phyloP scores from a whole-genome alignment of 2,113 vertebrate species.

The Chaetura pelagica region DNA sequence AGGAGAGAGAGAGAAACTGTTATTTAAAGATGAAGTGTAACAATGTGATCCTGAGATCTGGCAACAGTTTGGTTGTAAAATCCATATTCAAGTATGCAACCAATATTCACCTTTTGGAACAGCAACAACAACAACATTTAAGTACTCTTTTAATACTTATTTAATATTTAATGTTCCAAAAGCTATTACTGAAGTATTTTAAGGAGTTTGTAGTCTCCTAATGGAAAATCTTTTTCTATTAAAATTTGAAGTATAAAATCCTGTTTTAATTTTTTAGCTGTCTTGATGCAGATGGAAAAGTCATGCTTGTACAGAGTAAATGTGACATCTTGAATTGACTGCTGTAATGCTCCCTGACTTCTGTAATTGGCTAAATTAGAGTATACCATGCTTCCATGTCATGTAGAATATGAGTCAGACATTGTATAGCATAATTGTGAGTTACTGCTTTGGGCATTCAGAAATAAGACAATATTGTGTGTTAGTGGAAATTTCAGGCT shows the following conservation, averaged over 20 bases:
- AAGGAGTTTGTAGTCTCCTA: background rate
- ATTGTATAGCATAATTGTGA: background rate
- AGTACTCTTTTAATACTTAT: background rate
- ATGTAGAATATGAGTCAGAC: background rate
- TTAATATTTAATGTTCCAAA: background rate
- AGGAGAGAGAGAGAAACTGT: background rate
- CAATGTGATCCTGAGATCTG: background rate
- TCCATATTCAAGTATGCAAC: background rate
- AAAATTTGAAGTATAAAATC: background rate
- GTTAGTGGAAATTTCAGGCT: background rate
- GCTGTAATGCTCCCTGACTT: conserved; percentile 23
- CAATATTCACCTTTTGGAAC: background rate
- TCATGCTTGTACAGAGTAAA: background rate
- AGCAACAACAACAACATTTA: background rate
- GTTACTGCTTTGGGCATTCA: background rate
- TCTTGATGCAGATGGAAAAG: background rate
- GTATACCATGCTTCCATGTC: background rate
- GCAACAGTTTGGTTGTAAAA: background rate
- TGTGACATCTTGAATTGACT: conserved; percentile 32
- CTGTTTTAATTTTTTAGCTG: background rate
- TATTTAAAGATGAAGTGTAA: background rate
- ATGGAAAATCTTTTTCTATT: background rate
- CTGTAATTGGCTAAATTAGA: conserved; percentile 42
- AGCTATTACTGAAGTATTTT: background rate
- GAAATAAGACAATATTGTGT: background rate